Conservation (phyloP, 2,113 vertebrate species). For the Tauraco erythrolophus region DNA sequence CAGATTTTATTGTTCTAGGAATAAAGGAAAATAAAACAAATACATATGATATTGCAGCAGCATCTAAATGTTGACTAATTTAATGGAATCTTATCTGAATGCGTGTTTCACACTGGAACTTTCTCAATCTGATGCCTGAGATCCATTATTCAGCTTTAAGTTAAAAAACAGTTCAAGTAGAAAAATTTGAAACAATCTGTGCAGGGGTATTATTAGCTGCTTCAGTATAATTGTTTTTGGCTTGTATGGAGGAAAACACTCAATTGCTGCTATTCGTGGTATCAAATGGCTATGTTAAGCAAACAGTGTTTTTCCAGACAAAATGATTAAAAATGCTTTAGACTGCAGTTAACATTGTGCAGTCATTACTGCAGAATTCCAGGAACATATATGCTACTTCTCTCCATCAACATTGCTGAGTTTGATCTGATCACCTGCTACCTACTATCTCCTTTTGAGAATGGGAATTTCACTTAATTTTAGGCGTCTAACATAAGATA, state of each 20-base stretch:
- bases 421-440: neutral
- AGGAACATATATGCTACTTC: neutral
- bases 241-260: neutral
- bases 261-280: neutral
- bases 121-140: neutral
- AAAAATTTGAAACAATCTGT: neutral
- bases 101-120: neutral
- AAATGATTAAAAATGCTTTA: conserved; percentile 1
- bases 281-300: conserved; percentile 2
- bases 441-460: neutral
- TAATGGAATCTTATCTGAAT: neutral
- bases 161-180: neutral
- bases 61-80: neutral
- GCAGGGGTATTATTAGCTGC: neutral
- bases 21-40: neutral
- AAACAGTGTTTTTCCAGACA: conserved; percentile 1
- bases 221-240: neutral
- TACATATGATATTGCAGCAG: neutral
- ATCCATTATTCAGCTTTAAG: neutral
- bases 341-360: neutral
- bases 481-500: neutral
- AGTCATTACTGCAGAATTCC: neutral
- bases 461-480: neutral
- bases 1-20: neutral
- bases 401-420: neutral